phyloP scores from a whole-genome alignment of 92 coral and sea anemone species.

The Umimayanthus chanpuru region DNA sequence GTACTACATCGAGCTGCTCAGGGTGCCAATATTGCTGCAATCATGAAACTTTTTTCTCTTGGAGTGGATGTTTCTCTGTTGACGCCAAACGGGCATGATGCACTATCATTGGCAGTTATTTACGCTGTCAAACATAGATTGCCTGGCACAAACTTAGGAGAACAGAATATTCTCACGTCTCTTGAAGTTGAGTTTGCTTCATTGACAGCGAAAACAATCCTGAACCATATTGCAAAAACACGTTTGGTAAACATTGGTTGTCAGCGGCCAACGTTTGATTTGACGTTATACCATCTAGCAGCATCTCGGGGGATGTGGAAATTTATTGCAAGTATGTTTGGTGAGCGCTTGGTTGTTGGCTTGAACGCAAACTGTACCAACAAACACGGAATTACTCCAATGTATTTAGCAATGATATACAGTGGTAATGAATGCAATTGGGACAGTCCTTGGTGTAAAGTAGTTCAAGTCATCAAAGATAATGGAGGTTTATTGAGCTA shows the following conservation, averaged over 20 bases:
- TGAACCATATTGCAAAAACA: conserved; percentile 12
- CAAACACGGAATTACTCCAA: conserved; percentile 62
- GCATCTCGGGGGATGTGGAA: conserved; percentile 65
- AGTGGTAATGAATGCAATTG: conserved; percentile 15
- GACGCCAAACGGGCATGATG: conserved; percentile 29
- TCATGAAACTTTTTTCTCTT: conserved; percentile 19
- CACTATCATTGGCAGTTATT: conserved; percentile 39
- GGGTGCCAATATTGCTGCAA: conserved; percentile 64
- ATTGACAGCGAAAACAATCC: conserved; percentile 34
- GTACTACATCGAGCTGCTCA: conserved; percentile 65
- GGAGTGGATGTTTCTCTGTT: conserved; percentile 35
- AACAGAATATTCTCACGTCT: neutral
- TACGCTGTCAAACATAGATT: conserved; percentile 20
- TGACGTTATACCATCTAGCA: conserved; percentile 70
- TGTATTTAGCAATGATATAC: conserved; percentile 61
- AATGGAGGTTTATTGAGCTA: conserved; percentile 39
- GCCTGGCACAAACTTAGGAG: neutral
- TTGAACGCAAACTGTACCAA: conserved; percentile 62
- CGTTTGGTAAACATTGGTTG: conserved; percentile 25
- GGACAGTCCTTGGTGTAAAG: conserved; percentile 55
- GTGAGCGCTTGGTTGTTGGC: conserved; percentile 26
- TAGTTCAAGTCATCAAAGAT: conserved; percentile 16
- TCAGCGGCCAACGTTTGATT: conserved; percentile 28
- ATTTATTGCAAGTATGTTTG: conserved; percentile 44
- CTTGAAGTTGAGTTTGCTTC: conserved; percentile 58